Evolutionary conservation across 2,113 vertebrate genomes (phyloP).

Genomic region (Octodon degus): DNA sequence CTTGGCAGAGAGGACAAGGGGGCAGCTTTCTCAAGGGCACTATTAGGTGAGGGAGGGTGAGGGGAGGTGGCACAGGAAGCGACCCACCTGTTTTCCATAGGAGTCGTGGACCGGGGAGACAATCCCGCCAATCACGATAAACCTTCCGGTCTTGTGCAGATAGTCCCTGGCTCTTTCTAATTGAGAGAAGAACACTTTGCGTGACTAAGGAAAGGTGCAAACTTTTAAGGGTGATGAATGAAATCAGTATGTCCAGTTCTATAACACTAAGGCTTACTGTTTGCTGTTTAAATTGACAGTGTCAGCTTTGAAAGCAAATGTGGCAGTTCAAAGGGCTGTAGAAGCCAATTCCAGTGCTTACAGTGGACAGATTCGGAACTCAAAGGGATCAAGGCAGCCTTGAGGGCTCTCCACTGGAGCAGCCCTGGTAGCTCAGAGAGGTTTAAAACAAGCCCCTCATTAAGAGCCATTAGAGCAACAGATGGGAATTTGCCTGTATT

Average conservation of each 20-base stretch:
- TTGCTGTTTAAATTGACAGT: constrained; percentile 34
- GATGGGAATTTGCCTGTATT: neutral
- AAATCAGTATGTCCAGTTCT: neutral
- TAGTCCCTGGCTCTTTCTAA: constrained; percentile 97
- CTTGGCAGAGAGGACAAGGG: neutral
- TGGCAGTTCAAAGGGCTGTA: constrained; percentile 30
- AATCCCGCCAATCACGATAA: constrained; percentile 98
- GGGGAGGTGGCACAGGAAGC: too few species aligned
- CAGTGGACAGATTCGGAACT: constrained; percentile 45
- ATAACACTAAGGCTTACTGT: neutral
- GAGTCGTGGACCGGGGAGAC: constrained; percentile 98
- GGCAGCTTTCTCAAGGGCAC: neutral
- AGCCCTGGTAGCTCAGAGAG: neutral
- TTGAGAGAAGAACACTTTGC: constrained; percentile 56
- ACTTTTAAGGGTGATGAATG: neutral
- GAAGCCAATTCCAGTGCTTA: neutral
- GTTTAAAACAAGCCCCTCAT: constrained; percentile 39
- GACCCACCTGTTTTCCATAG: constrained; percentile 95
- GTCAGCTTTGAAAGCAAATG: constrained; percentile 57
- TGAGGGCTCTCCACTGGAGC: neutral
- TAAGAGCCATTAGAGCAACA: neutral
- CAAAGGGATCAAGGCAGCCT: neutral
- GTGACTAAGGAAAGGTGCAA: constrained; percentile 32
- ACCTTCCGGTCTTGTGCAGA: constrained; percentile 96
- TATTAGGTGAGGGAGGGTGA: neutral